Base-by-base conservation (phyloP, 2,797 vertebrate species). In the Loriculus beryllinus region DNA sequence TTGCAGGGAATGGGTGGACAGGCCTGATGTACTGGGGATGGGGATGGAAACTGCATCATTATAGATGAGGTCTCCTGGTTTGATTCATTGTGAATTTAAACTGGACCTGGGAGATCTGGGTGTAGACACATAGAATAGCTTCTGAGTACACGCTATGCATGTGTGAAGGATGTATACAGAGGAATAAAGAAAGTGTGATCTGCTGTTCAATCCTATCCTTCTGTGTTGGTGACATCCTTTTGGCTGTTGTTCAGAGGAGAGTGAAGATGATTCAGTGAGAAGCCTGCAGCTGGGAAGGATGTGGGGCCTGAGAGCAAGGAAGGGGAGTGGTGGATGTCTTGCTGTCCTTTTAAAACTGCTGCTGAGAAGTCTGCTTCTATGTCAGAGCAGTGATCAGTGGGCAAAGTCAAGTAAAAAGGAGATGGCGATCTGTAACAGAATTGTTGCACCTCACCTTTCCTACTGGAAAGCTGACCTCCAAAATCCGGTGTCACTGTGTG, bases 1-100 rank as follows among this genome's bases (percentile, higher is more conserved):
- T 18, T 54, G 47, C 35, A 35, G 31, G 18, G 39, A 69, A 21
- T 7, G 17, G 26, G 20, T 29, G 31, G 33, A 15, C 35, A 68
- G 67, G 20, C 28, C 37, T 49, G 72, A 33, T 51, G 29, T 35
- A n/a, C 23, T 56, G 26, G 48, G n/a, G 6, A 9, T 47, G 51
- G 63, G 25, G 22, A 28, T 51, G 47, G 64, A 54, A 60, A 17
- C 7, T 43, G 6, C 25, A 5, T 76, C 12, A 18, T 65, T 76
- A 39, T 10, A 31, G 63, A 28, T 0, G 2, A 43, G 17, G 10
- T 35, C 23, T 76, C 8, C 13, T 20, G 0, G 0, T 45, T 52
- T 59, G 17, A 37, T 60, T 70, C n/a, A 3, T 22, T 26, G 28
- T 54, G 57, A 6, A 15, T 69, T 81, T 59, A 28, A 80, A 71